Percentiles rank a stretch among this genome's conserved stretches.
Evolutionary conservation across 2,113 vertebrate genomes (phyloP).

Genomic region (Orthochromis malagaraziensis): DNA sequence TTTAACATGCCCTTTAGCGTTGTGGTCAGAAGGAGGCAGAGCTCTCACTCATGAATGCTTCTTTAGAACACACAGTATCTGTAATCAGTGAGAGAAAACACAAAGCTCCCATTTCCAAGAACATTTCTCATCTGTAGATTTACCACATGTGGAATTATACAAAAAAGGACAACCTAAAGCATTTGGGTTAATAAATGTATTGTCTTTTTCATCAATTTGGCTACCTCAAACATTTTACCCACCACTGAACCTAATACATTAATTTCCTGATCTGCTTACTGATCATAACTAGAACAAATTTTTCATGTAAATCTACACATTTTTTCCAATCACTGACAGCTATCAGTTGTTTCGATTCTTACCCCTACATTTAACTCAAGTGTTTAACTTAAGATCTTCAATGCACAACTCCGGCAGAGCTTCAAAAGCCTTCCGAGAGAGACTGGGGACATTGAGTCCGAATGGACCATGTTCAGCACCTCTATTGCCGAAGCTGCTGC

Average conservation of each 20-base stretch:
- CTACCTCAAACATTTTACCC: not conserved
- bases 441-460: not conserved
- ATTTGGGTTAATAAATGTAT: not conserved
- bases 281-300: not conserved
- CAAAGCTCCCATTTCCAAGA: not conserved
- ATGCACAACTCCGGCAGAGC: fast-evolving
- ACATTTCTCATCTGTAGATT: not conserved
- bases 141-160: not conserved
- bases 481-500: not conserved
- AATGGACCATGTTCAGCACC: not conserved
- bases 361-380: not conserved
- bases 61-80: not conserved
- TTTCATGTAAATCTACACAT: not conserved
- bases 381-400: not conserved
- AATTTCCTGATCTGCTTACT: not conserved
- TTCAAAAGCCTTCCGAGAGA: fast-evolving
- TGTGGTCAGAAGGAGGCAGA: not conserved
- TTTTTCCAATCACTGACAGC: not conserved
- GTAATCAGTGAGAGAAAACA: not conserved
- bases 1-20: not conserved
- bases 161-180: not conserved
- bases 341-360: not conserved
- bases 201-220: not conserved
- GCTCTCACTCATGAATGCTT: not conserved
- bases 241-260: not conserved